Evolutionary conservation across 2,797 vertebrate genomes (phyloP).

Genomic region (Australoheros facetus): DNA sequence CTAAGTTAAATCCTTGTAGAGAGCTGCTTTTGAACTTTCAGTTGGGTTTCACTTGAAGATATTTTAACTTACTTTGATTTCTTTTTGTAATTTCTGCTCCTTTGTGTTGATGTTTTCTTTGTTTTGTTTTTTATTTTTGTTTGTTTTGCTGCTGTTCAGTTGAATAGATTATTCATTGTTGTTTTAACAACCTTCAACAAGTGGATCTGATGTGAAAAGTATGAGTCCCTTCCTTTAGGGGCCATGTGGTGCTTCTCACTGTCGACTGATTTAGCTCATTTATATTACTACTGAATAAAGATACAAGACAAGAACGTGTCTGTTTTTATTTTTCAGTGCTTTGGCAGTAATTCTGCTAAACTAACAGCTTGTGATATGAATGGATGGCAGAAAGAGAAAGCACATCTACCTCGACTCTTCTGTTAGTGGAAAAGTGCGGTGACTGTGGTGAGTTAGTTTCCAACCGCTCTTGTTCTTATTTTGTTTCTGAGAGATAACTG

Average conservation of each 20-base stretch:
- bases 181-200: conserved; percentile 60
- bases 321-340: background rate
- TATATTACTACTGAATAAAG: conserved; percentile 82
- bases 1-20: background rate
- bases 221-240: conserved; percentile 39
- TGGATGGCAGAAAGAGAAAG: background rate
- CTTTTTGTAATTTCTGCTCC: conserved; percentile 43
- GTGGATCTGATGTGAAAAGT: conserved; percentile 62
- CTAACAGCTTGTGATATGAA: background rate
- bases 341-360: background rate
- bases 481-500: conserved; percentile 22
- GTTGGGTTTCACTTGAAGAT: conserved; percentile 25
- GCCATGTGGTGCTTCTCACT: conserved; percentile 61
- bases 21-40: conserved; percentile 19
- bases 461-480: conserved; percentile 64
- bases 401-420: background rate
- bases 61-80: conserved; percentile 11
- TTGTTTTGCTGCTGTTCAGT: conserved; percentile 33
- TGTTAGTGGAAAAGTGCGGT: conserved; percentile 61
- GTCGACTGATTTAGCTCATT: conserved; percentile 76
- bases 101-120: conserved; percentile 54
- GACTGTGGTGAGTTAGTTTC: conserved; percentile 67
- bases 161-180: conserved; percentile 36
- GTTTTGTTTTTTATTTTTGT: background rate
- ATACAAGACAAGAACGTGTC: conserved; percentile 45